A percentile compares a stretch with the other conserved stretches of the same genome.
These are phyloP conservation scores for Pyrgilauda ruficollis DNA, from an alignment of 2,113 vertebrate genomes.

Conservation along the genomic window DNA sequence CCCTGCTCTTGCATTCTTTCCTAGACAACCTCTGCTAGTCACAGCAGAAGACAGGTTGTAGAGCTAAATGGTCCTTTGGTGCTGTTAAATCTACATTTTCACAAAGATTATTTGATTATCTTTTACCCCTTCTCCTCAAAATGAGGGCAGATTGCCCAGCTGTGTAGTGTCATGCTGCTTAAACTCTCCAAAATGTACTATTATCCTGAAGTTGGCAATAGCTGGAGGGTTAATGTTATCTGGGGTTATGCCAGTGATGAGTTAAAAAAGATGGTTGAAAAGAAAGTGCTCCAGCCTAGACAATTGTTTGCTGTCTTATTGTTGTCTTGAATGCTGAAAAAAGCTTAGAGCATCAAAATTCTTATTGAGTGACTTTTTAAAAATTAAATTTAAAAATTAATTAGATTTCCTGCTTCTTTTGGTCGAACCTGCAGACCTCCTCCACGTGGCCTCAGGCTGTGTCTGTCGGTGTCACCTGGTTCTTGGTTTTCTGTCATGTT, in stretches of 20 bases:
- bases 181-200: neutral
- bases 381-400: neutral
- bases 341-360: neutral
- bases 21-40: neutral
- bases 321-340: neutral
- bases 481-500: neutral
- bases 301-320: neutral
- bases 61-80: neutral
- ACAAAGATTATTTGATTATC: neutral
- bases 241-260: neutral
- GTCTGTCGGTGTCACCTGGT: neutral
- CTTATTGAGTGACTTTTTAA: neutral
- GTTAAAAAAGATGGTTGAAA: neutral
- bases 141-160: neutral
- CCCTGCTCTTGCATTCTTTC: neutral
- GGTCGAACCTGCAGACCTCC: neutral
- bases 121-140: neutral
- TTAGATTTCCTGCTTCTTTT: neutral
- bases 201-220: neutral
- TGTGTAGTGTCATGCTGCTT: neutral
- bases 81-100: neutral
- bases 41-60: neutral
- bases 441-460: neutral
- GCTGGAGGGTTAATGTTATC: neutral
- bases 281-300: neutral